phyloP scores from a whole-genome alignment of 92 coral and sea anemone species.

The Pocillopora grandis region DNA sequence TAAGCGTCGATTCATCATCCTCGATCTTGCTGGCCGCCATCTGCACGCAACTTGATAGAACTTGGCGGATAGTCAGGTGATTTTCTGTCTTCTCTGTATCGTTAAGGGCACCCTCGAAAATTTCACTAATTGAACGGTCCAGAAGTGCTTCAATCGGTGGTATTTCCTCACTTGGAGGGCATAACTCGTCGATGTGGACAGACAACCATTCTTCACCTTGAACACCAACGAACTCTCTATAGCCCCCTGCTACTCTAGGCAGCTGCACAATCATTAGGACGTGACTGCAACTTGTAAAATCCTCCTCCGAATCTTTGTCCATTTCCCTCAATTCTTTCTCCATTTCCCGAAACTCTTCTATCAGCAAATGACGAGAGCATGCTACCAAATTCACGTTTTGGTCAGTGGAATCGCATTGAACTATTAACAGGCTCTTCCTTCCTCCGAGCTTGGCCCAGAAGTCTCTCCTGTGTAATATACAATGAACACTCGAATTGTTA shows the following conservation, averaged over 20 bases:
- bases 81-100: conserved; percentile 18
- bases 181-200: conserved; percentile 76
- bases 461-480: conserved; percentile 31
- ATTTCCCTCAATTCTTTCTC: conserved; percentile 25
- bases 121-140: conserved; percentile 59
- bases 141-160: conserved; percentile 57
- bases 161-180: conserved; percentile 57
- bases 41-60: conserved; percentile 55
- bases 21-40: conserved; percentile 73
- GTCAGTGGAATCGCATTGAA: conserved; percentile 67
- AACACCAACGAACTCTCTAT: conserved; percentile 62
- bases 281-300: conserved; percentile 37
- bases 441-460: conserved; percentile 64
- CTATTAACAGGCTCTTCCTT: conserved; percentile 52
- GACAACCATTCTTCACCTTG: conserved; percentile 77
- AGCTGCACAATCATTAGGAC: conserved; percentile 66
- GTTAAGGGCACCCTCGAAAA: conserved; percentile 43
- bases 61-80: conserved; percentile 4
- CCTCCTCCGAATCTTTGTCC: conserved; percentile 26
- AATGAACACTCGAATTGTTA: no score
- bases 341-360: conserved; percentile 41
- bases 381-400: conserved; percentile 55
- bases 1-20: conserved; percentile 59
- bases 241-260: conserved; percentile 74
- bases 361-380: conserved; percentile 63